These are phyloP conservation scores for Thaumetopoea pityocampa DNA, from an alignment of 1,140 invertebrate species.

Conservation along the genomic window DNA sequence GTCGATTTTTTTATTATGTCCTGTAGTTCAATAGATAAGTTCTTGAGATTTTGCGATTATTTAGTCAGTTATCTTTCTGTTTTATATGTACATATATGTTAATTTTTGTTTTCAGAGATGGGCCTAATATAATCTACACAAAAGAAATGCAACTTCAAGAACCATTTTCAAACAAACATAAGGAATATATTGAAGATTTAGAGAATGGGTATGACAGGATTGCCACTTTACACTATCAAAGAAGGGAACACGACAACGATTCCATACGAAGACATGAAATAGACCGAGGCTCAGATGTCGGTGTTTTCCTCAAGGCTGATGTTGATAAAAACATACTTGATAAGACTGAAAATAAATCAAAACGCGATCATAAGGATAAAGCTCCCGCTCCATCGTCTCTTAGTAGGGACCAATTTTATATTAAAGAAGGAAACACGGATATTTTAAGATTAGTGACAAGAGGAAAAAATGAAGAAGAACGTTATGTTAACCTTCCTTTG, in stretches of 20 bases:
- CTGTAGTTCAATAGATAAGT: too few species aligned
- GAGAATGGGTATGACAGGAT: slow-evolving; percentile 76
- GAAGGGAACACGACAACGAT: slow-evolving; percentile 79
- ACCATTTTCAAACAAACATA: slow-evolving; percentile 74
- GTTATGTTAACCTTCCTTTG: slow-evolving; percentile 77
- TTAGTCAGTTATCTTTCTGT: neutral
- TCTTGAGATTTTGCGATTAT: too few species aligned
- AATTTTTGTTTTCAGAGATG: slow-evolving; percentile 60
- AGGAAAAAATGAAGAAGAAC: slow-evolving; percentile 80
- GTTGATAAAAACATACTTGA: slow-evolving; percentile 45
- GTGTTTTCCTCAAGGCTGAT: slow-evolving; percentile 69
- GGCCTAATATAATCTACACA: slow-evolving; percentile 75
- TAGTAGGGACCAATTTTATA: slow-evolving; percentile 83
- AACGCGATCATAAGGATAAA: slow-evolving; percentile 45
- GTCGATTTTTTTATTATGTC: too few species aligned
- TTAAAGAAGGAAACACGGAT: slow-evolving; percentile 88
- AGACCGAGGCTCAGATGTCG: slow-evolving; percentile 83
- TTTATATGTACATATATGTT: slow-evolving; percentile 10
- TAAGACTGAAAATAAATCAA: slow-evolving; percentile 51
- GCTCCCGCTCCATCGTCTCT: slow-evolving; percentile 51
- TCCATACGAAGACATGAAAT: slow-evolving; percentile 84
- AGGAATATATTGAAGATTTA: slow-evolving; percentile 78
- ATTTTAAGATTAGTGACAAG: slow-evolving; percentile 87
- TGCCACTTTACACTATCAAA: slow-evolving; percentile 65
- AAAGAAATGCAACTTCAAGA: slow-evolving; percentile 75